Evolutionary conservation across 2,888 invertebrate species (phyloP).

Genomic region (Trachelus iudaicus): DNA sequence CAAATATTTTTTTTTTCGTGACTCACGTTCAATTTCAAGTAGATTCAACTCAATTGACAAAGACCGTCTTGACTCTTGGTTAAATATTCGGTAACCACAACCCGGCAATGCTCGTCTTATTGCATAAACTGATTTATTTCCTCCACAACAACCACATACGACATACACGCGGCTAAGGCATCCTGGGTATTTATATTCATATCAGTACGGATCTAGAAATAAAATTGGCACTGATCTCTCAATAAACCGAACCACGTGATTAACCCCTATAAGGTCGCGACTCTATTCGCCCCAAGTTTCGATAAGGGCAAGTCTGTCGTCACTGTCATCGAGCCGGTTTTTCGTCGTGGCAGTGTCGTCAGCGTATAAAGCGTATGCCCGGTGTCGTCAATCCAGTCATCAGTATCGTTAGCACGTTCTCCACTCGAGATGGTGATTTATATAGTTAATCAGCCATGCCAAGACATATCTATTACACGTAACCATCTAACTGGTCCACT

Average conservation of each 20-base stretch:
- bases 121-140: not conserved
- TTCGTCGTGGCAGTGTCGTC: not conserved
- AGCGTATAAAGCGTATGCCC: not conserved
- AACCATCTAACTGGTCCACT: not conserved
- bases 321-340: not conserved
- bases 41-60: not conserved
- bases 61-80: not conserved
- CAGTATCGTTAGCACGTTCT: constrained; percentile 25
- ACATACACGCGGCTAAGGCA: not conserved
- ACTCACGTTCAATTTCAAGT: not conserved
- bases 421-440: constrained; percentile 2
- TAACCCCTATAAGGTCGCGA: not conserved
- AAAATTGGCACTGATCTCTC: not conserved
- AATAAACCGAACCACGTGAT: not conserved
- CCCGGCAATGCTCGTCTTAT: not conserved
- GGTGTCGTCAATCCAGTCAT: constrained; percentile 11
- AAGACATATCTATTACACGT: not conserved
- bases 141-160: not conserved
- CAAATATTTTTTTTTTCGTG: not conserved
- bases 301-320: not conserved
- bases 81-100: not conserved
- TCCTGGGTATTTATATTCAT: not conserved
- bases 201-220: not conserved
- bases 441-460: not conserved
- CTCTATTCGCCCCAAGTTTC: not conserved